phyloP scores from a whole-genome alignment of 2,797 vertebrate species.

The Myotis planiceps region DNA sequence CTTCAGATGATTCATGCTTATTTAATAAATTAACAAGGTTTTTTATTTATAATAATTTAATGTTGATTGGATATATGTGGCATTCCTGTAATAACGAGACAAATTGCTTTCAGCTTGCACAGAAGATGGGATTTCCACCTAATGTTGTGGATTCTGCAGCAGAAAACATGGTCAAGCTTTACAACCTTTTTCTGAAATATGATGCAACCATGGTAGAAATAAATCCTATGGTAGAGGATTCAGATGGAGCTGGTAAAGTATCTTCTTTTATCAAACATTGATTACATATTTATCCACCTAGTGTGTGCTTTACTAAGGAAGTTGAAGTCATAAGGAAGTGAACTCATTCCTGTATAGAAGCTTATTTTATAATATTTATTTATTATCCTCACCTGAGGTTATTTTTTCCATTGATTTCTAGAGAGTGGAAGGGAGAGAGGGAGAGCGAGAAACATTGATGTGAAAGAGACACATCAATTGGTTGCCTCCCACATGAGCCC shows the following conservation, averaged over 20 bases:
- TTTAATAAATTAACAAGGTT: neutral
- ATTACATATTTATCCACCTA: neutral
- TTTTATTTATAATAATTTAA: conserved; percentile 22
- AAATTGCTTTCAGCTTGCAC: conserved; percentile 91
- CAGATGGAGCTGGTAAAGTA: conserved; percentile 94
- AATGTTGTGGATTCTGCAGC: conserved; percentile 94
- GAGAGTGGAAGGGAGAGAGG: too few species aligned
- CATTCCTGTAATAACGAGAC: conserved; percentile 37
- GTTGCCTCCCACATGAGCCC: too few species aligned
- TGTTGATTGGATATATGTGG: neutral
- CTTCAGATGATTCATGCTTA: neutral
- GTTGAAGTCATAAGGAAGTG: neutral
- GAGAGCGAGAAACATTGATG: too few species aligned
- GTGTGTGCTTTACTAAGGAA: neutral
- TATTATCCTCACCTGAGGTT: too few species aligned
- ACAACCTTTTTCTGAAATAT: conserved; percentile 96
- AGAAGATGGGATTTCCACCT: conserved; percentile 97
- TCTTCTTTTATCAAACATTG: conserved; percentile 19
- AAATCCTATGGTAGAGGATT: conserved; percentile 99
- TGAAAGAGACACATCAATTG: too few species aligned
- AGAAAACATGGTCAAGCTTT: conserved; percentile 97
- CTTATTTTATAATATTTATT: conserved; percentile 2
- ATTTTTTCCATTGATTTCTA: too few species aligned
- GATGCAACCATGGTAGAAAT: conserved; percentile 99
- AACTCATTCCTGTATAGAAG: neutral